Base-by-base conservation (phyloP, 1,140 invertebrate species). In the Drosophila kepulauana region DNA sequence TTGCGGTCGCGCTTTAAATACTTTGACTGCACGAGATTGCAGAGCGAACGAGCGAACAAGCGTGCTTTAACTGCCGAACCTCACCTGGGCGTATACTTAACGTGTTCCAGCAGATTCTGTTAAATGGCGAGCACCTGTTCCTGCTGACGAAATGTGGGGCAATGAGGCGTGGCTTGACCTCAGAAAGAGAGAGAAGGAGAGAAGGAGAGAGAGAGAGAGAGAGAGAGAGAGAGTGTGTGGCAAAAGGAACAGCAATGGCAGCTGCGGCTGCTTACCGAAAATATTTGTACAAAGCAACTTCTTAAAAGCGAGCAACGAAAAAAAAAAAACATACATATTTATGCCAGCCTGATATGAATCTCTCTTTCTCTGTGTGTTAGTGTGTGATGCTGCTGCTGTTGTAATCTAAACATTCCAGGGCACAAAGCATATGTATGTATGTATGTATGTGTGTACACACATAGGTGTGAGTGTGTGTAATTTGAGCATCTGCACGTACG, bases 401-500 rank as follows among this genome's bases (percentile, higher is more conserved):
- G 58, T 69, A 75, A 75, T 69, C 72, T 68, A 48, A 69, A 63
- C 56, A 75, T 63, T 69, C 72, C 58, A 41, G 16, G 16, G 66
- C 52, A 67, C 63, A 59, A 45, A 41, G 49, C 16, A 43, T 8
- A 8, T 38, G 51, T 56, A 15, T 57, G 30, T 13, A 16, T 52
- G 35, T 51, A 2, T 33, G n/a, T 49, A 30, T 57, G 33, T 6
- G 33, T 46, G 41, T 48, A 4, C 16, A 25, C 20, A 25, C 7
- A 25, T 46, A 41, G 41, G 54, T 41, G 33, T 66, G 54, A 41
- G 33, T 58, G 52, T 66, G 38, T 43, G 43, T 58, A 65, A 54
- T 61, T 74, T 56, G 57, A 75, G 72, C 58, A 75, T 70, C 72
- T 70, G 61, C 73, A 75, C 72, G 72, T 75, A 63, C 61, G 11